Evolutionary conservation across 2,797 vertebrate species (phyloP).

Genomic region (Fundulus diaphanus): DNA sequence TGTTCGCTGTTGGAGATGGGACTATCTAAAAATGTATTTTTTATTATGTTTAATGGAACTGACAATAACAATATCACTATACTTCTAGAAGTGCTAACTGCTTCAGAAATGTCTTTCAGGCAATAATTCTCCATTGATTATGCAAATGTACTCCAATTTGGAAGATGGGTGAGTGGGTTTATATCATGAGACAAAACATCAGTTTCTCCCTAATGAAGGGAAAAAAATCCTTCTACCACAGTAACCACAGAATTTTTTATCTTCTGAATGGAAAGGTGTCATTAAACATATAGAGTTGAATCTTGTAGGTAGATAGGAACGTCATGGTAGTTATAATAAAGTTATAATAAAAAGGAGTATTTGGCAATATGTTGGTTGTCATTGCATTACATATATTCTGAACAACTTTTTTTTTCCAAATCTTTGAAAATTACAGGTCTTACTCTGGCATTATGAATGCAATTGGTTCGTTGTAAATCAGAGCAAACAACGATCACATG

Average conservation of each 20-base stretch:
- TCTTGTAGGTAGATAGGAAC: neutral
- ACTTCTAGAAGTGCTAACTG: neutral
- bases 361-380: neutral
- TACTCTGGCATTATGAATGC: neutral
- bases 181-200: no score
- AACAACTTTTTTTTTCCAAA: neutral
- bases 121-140: neutral
- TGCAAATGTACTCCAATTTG: no score
- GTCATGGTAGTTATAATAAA: neutral
- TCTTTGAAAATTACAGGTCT: neutral
- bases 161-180: neutral
- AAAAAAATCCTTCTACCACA: neutral
- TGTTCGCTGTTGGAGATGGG: neutral
- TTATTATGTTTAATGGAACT: neutral
- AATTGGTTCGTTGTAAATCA: neutral
- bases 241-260: neutral
- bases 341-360: neutral
- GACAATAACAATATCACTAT: neutral
- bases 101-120: neutral
- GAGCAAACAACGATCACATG: neutral
- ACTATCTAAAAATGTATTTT: neutral
- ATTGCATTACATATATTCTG: neutral
- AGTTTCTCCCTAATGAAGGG: no score
- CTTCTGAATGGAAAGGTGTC: no score
- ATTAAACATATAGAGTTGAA: neutral